Percentiles rank a stretch among this genome's conserved stretches.
phyloP scores from a whole-genome alignment of 2,113 vertebrate species.

The Epinephelus cyanopodus region DNA sequence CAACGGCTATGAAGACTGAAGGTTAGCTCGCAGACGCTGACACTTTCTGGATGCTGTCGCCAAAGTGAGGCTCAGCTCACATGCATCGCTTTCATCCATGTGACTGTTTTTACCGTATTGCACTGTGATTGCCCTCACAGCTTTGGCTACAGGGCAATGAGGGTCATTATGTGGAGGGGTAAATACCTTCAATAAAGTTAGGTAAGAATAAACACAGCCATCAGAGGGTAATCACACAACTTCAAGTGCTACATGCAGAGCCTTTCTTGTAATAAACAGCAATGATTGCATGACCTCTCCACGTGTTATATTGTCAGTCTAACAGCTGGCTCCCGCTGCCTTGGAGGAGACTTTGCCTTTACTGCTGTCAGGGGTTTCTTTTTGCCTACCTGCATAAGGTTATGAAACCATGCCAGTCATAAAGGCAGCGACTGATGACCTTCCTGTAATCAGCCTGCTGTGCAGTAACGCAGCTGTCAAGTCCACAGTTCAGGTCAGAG shows the following conservation, averaged over 20 bases:
- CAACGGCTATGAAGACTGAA: slow-evolving; percentile 37
- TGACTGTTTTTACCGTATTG: background rate
- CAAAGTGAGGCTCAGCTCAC: slow-evolving; percentile 23
- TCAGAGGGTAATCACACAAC: background rate
- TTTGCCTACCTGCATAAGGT: slow-evolving; percentile 15
- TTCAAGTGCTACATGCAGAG: background rate
- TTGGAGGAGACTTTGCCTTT: slow-evolving; percentile 3
- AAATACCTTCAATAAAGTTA: slow-evolving; percentile 47
- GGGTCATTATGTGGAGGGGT: background rate
- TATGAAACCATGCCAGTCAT: slow-evolving; percentile 57
- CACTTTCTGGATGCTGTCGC: slow-evolving; percentile 22
- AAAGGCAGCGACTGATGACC: slow-evolving; percentile 47
- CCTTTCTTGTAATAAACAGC: background rate
- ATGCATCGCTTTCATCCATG: background rate
- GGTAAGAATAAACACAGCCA: slow-evolving; percentile 5
- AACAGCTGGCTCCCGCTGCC: background rate
- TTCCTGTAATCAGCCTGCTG: slow-evolving; percentile 44
- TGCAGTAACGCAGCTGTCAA: slow-evolving; percentile 9
- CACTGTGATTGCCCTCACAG: slow-evolving; percentile 4
- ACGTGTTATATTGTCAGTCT: background rate
- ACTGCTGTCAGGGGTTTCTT: slow-evolving; percentile 22
- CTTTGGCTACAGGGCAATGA: slow-evolving; percentile 1
- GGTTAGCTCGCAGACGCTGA: slow-evolving; percentile 48
- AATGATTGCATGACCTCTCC: background rate
- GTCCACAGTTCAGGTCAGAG: slow-evolving; percentile 75